These are phyloP conservation scores for Nycticebus coucang DNA, from an alignment of 2,113 vertebrate genomes.

Conservation along the genomic window DNA sequence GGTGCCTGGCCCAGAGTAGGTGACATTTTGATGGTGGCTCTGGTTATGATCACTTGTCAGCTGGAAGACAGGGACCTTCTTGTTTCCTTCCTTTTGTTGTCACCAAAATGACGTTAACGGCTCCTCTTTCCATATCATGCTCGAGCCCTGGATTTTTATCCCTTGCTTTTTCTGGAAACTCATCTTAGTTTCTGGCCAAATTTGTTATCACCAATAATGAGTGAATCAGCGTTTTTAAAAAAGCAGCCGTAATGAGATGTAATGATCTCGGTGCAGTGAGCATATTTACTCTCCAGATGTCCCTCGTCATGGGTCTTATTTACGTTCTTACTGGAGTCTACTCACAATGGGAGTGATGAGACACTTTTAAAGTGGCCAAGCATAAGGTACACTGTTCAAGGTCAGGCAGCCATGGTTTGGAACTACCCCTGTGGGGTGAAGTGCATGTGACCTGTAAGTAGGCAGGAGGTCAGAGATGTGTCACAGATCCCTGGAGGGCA, in stretches of 20 bases:
- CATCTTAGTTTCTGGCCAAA: not conserved
- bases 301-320: not conserved
- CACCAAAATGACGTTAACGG: not conserved
- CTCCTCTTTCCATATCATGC: not conserved
- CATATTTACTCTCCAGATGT: not conserved
- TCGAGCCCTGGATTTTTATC: not conserved
- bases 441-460: too few relatives aligned
- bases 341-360: not conserved
- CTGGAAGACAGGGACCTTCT: too few relatives aligned
- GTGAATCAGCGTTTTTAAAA: not conserved
- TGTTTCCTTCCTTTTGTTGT: not conserved
- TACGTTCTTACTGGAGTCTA: not conserved
- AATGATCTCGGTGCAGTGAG: not conserved
- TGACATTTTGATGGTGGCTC: not conserved
- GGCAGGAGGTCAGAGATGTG: not conserved
- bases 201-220: not conserved
- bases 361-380: not conserved
- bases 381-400: not conserved
- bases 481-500: not conserved
- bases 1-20: not conserved
- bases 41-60: not conserved
- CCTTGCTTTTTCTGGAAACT: not conserved
- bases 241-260: not conserved
- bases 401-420: not conserved
- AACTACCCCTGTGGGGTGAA: not conserved